A percentile compares a stretch with the other conserved stretches of the same genome.
Conservation (phyloP, 2,888 invertebrate genomes). For the Chrysodeixis includens region DNA sequence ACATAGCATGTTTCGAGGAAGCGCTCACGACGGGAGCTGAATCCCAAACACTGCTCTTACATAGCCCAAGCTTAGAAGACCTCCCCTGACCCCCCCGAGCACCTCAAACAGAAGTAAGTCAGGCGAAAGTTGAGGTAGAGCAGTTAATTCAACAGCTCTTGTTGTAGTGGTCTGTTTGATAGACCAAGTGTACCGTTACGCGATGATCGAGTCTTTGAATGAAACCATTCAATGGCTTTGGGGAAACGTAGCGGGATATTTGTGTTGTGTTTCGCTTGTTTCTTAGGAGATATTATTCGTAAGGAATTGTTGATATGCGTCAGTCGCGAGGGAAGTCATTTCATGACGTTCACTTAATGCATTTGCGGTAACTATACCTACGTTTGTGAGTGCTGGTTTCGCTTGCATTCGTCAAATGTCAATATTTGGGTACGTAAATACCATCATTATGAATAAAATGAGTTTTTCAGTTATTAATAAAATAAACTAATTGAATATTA, state of each 20-base stretch:
- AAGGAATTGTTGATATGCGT: conserved; percentile 35
- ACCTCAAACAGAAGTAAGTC: conserved; percentile 11
- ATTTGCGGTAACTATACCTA: not conserved
- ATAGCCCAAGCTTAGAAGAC: conserved; percentile 56
- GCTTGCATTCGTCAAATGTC: not conserved
- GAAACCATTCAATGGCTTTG: conserved; percentile 83
- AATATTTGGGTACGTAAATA: not conserved
- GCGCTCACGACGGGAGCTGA: conserved; percentile 78
- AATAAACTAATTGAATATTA: no score
- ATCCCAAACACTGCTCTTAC: conserved; percentile 84
- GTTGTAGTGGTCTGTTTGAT: conserved; percentile 69
- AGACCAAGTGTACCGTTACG: conserved; percentile 83
- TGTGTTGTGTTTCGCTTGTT: conserved; percentile 67
- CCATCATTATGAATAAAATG: not conserved
- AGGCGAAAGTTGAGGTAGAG: conserved; percentile 5
- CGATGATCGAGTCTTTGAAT: conserved; percentile 82
- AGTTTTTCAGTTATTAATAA: not conserved
- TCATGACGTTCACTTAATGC: not conserved
- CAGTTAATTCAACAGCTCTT: conserved; percentile 47
- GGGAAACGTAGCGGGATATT: conserved; percentile 78
- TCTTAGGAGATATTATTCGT: conserved; percentile 52
- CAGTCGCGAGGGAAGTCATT: conserved; percentile 14
- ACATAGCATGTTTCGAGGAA: conserved; percentile 82
- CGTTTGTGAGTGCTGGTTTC: not conserved
- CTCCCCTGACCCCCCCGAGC: conserved; percentile 44